Base-by-base conservation (phyloP, 2,888 invertebrate genomes). In the Temnothorax rugatulus region DNA sequence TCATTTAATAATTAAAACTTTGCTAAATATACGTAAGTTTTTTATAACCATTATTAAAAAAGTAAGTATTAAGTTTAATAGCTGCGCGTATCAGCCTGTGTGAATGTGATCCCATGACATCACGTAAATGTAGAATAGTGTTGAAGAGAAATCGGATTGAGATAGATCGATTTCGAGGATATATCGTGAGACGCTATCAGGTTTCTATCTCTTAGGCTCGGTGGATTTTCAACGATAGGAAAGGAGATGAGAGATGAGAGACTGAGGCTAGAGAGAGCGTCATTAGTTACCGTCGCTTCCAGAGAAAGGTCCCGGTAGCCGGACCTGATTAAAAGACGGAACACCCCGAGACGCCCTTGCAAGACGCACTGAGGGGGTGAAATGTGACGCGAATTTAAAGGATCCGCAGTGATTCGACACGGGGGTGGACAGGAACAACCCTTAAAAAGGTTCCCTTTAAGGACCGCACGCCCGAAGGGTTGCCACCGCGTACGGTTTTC, bases 361-460 rank as follows among this genome's bases (percentile, higher is more conserved):
- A 92, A 90, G 91, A 91, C 91, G 84, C 90, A 83, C 84, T 25
- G 25, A 88, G 90, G 91, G 90, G 92, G 91, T 93, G 93, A 94
- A 94, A 94, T 94, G 93, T 93, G 93, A 94, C 93, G 93, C 93
- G 93, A 94, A 94, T 94, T 94, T 94, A 93, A 93, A 94, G 94
- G 93, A 92, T 92, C 92, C 92, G 87, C 87, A 85, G 92, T 92
- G 93, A 93, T 93, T 93, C 91, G 92, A 92, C 92, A 91, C 91
- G 86, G 89, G 91, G 90, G 90, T 90, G 91, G 92, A 90, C 91
- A 90, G 87, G 87, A 89, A 90, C 91, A 91, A 89, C 92, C 92
- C 92, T 93, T 92, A 92, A 93, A 93, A 93, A 93, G 91, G 91
- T 86, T 91, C 92, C 91, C 91, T 92, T 91, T 90, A 92, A 93